These are phyloP conservation scores for Myopa tessellatipennis DNA, from an alignment of 2,888 invertebrate genomes.

Conservation along the genomic window DNA sequence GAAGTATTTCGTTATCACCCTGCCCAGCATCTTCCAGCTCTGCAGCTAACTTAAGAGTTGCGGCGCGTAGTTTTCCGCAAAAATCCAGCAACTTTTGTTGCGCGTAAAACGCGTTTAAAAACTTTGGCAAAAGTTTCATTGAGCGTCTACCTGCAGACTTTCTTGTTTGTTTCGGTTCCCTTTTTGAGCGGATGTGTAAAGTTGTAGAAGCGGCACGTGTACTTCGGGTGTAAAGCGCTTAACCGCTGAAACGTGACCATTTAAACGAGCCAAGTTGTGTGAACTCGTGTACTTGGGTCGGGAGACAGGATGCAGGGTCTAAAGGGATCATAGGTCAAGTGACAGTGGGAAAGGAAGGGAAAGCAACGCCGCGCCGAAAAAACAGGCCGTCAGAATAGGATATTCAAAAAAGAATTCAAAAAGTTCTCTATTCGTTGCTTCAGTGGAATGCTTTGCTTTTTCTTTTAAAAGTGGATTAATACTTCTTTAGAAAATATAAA, in stretches of 20 bases:
- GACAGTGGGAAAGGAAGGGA: too few relatives aligned
- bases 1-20: neutral
- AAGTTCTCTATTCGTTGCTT: too few relatives aligned
- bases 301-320: too few relatives aligned
- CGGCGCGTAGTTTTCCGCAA: neutral
- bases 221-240: neutral
- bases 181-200: neutral
- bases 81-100: neutral
- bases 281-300: neutral
- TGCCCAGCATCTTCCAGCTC: neutral
- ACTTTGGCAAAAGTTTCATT: neutral
- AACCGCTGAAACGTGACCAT: conserved; percentile 1
- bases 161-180: neutral
- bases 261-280: neutral
- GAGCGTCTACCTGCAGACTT: neutral
- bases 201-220: neutral
- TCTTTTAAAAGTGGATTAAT: too few relatives aligned
- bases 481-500: too few relatives aligned
- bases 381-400: too few relatives aligned
- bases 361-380: too few relatives aligned
- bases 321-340: neutral
- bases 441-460: too few relatives aligned
- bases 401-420: too few relatives aligned
- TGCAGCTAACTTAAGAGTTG: neutral
- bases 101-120: neutral